A percentile compares a stretch with the other conserved stretches of the same genome.
phyloP scores from a whole-genome alignment of 1,140 invertebrate species.

The Meloidogyne exigua region DNA sequence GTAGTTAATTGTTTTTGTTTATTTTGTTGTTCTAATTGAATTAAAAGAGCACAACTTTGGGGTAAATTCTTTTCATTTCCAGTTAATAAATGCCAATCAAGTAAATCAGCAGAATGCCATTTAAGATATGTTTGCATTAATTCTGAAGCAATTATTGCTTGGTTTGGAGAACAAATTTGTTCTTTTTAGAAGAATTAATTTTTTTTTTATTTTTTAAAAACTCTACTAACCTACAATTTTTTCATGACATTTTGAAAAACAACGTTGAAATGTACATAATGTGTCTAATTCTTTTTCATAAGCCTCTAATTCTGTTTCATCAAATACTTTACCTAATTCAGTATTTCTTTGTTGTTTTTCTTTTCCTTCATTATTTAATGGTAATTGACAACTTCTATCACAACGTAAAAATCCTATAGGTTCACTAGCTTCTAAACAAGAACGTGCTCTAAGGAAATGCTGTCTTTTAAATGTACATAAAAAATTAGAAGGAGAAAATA shows the following conservation, averaged over 20 bases:
- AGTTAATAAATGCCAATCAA: slow-evolving; percentile 59
- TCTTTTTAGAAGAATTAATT: slow-evolving; percentile 16
- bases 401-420: slow-evolving; percentile 62
- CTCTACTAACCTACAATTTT: slow-evolving; percentile 39
- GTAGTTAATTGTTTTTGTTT: not conserved
- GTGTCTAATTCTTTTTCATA: slow-evolving; percentile 56
- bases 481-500: slow-evolving; percentile 63
- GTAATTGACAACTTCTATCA: slow-evolving; percentile 55
- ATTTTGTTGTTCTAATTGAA: not conserved
- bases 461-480: slow-evolving; percentile 58
- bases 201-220: no score
- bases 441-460: slow-evolving; percentile 44
- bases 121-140: slow-evolving; percentile 52
- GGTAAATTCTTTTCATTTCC: slow-evolving; percentile 52
- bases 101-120: slow-evolving; percentile 59
- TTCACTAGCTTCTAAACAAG: slow-evolving; percentile 59
- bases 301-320: slow-evolving; percentile 46
- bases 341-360: not conserved
- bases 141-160: slow-evolving; percentile 46
- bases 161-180: slow-evolving; percentile 45
- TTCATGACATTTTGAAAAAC: slow-evolving; percentile 51
- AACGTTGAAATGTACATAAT: slow-evolving; percentile 59
- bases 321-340: slow-evolving; percentile 38
- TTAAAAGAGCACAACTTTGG: slow-evolving; percentile 46
- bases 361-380: not conserved